Conservation (phyloP, 30 jellyfish, hydroid and myxozoan species). For the Hydractinia echinata region DNA sequence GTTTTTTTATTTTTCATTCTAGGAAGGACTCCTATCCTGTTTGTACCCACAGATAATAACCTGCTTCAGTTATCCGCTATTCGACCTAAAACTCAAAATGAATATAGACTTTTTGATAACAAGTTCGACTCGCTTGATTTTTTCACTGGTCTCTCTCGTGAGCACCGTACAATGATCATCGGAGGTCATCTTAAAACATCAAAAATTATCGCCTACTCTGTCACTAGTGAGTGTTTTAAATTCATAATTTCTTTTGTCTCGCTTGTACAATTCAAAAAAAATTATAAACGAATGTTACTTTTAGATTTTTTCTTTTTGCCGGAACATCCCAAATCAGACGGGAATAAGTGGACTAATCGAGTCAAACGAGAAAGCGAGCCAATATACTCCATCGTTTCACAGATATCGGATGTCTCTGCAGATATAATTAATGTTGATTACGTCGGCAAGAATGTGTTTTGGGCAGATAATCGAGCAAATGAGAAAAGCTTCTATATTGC, state of each 20-base stretch:
- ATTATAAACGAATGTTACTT: too few relatives aligned
- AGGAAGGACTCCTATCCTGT: conserved; percentile 48
- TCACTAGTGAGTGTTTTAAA: too few relatives aligned
- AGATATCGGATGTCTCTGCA: conserved; percentile 53
- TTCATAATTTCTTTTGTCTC: too few relatives aligned
- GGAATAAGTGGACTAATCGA: not conserved
- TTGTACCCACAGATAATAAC: conserved; percentile 43
- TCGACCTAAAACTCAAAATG: not conserved
- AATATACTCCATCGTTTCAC: not conserved
- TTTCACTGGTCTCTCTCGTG: not conserved
- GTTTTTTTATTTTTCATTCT: not conserved
- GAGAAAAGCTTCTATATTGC: conserved; percentile 66
- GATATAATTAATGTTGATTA: conserved; percentile 68
- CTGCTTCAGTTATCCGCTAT: not conserved
- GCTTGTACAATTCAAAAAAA: too few relatives aligned
- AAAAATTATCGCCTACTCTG: too few relatives aligned
- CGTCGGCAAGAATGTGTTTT: conserved; percentile 77
- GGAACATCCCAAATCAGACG: too few relatives aligned
- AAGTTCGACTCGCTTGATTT: conserved; percentile 9
- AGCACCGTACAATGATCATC: not conserved
- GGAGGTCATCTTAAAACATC: too few relatives aligned
- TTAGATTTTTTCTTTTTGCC: too few relatives aligned
- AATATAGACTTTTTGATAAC: too few relatives aligned
- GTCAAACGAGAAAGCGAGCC: conserved; percentile 45
- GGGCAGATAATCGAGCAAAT: conserved; percentile 66